Conservation (phyloP, 2,113 vertebrate species). For the Paradoxurus hermaphroditus region DNA sequence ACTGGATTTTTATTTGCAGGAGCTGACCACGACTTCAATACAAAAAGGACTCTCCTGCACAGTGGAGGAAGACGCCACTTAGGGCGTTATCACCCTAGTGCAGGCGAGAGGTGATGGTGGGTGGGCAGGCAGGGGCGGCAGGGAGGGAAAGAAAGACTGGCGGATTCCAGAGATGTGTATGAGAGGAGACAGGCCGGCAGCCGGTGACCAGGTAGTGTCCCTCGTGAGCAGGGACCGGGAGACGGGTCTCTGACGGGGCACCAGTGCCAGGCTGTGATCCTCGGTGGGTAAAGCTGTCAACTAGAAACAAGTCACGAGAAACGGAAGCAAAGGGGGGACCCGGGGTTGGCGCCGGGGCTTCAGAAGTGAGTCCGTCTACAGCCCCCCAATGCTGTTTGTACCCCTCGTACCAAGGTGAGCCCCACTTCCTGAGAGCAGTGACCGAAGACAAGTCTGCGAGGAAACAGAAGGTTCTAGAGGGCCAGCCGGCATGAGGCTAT, state of each 20-base stretch:
- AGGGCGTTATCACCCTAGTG: not conserved
- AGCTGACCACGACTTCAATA: not conserved
- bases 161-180: not conserved
- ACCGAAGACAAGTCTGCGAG: not conserved
- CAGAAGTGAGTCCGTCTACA: too few relatives aligned
- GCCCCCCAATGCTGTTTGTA: accelerated
- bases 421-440: accelerated
- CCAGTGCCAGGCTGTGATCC: not conserved
- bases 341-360: accelerated
- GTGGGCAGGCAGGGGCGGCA: accelerated
- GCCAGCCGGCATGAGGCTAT: accelerated
- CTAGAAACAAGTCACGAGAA: not conserved
- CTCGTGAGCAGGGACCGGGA: not conserved
- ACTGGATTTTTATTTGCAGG: not conserved
- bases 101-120: not conserved
- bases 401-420: not conserved
- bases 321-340: not conserved
- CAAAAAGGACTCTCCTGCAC: not conserved
- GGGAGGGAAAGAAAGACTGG: too few relatives aligned
- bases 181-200: not conserved
- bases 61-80: not conserved
- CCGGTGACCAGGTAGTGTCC: too few relatives aligned
- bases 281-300: not conserved
- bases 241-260: too few relatives aligned
- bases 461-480: accelerated